Evolutionary conservation across 2,888 invertebrate species (phyloP).

Genomic region (Melieria picta): DNA sequence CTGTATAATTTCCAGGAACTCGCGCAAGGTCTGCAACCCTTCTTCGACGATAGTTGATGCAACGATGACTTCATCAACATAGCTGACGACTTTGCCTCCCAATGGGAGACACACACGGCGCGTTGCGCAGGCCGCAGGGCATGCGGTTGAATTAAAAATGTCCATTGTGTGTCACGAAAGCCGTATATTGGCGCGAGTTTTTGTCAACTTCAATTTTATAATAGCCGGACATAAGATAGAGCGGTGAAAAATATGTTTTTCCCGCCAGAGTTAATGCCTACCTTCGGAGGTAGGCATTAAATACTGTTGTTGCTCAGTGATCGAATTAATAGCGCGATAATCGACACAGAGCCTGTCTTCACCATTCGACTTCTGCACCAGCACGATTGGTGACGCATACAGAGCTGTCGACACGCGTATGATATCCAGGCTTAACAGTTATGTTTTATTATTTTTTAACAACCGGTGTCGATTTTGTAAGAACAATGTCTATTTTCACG

Average conservation of each 20-base stretch:
- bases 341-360: conserved; percentile 50
- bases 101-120: conserved; percentile 55
- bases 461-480: conserved; percentile 28
- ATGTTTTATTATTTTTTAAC: conserved; percentile 30
- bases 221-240: conserved; percentile 34
- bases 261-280: conserved; percentile 39
- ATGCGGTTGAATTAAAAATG: conserved; percentile 36
- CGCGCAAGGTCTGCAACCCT: conserved; percentile 33
- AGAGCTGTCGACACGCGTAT: conserved; percentile 28
- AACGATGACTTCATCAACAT: conserved; percentile 34
- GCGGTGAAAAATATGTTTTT: conserved; percentile 33
- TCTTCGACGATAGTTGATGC: conserved; percentile 32
- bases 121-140: conserved; percentile 39
- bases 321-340: conserved; percentile 39
- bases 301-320: conserved; percentile 39
- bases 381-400: conserved; percentile 33
- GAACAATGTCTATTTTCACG: conserved; percentile 33
- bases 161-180: conserved; percentile 27
- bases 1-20: conserved; percentile 31
- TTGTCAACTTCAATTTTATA: conserved; percentile 34
- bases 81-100: conserved; percentile 28
- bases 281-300: conserved; percentile 37
- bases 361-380: conserved; percentile 50
- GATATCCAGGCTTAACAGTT: conserved; percentile 29
- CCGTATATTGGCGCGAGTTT: conserved; percentile 25